Evolutionary conservation across 2,888 invertebrate genomes (phyloP).

Genomic region (Entomobrya multifasciata): DNA sequence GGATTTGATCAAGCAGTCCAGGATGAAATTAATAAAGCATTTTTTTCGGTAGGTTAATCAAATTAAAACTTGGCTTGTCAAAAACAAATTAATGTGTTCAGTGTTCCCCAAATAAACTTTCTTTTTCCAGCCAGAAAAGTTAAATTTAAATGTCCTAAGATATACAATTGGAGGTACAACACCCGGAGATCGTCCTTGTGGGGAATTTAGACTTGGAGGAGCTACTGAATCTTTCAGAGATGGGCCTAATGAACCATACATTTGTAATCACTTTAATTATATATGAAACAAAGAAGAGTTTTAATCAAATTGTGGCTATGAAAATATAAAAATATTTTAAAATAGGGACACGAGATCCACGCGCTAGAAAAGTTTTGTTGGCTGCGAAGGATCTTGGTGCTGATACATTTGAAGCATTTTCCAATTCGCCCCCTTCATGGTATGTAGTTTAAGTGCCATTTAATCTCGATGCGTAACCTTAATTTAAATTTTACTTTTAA

Average conservation of each 20-base stretch:
- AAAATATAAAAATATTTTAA: slow-evolving; percentile 6
- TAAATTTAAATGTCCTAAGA: slow-evolving; percentile 73
- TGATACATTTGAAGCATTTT: slow-evolving; percentile 78
- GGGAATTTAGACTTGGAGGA: slow-evolving; percentile 65
- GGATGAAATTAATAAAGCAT: slow-evolving; percentile 70
- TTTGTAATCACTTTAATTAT: slow-evolving; percentile 58
- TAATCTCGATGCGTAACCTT: no score
- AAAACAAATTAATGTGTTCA: no score
- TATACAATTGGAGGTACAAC: slow-evolving; percentile 76
- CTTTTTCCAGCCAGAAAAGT: slow-evolving; percentile 62
- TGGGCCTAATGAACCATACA: slow-evolving; percentile 67
- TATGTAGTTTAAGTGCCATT: slow-evolving; percentile 19
- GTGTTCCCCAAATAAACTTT: not conserved
- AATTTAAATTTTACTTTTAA: not conserved
- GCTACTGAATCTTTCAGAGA: slow-evolving; percentile 75
- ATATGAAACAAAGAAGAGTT: not conserved
- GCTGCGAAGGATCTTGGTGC: slow-evolving; percentile 75
- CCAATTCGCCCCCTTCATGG: slow-evolving; percentile 79
- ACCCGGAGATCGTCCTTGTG: slow-evolving; percentile 71
- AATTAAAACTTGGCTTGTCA: not conserved
- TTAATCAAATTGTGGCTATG: not conserved
- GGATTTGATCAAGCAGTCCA: slow-evolving; percentile 70
- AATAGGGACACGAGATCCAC: slow-evolving; percentile 77
- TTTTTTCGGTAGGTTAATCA: slow-evolving; percentile 67
- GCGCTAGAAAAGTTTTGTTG: slow-evolving; percentile 73